Evolutionary conservation across 2,113 vertebrate genomes (phyloP).

Genomic region (Tretioscincus oriximinensis): DNA sequence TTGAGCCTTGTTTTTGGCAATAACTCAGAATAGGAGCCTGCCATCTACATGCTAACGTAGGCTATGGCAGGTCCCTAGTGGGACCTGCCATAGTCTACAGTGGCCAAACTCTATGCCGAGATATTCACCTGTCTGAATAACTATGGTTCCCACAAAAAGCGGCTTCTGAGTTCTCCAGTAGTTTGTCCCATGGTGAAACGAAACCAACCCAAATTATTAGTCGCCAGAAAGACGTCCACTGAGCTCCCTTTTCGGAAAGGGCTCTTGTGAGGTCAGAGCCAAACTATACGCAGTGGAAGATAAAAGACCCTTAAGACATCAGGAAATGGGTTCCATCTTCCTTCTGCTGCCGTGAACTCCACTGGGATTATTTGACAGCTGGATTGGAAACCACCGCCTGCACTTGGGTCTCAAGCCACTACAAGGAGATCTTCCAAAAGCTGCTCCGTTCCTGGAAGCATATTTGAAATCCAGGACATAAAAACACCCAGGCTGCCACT

Average conservation of each 20-base stretch:
- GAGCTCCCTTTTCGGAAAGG: neutral
- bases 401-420: constrained; percentile 36
- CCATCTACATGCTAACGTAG: too few species aligned
- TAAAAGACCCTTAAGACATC: neutral
- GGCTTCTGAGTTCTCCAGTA: too few species aligned
- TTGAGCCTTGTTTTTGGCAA: too few species aligned
- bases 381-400: neutral
- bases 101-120: too few species aligned
- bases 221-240: constrained; percentile 16
- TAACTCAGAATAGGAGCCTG: too few species aligned
- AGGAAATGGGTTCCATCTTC: neutral
- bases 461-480: constrained; percentile 32
- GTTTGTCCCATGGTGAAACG: too few species aligned
- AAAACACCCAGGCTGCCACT: constrained; percentile 28
- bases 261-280: neutral
- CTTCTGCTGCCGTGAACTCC: neutral
- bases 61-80: too few species aligned
- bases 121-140: too few species aligned
- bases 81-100: too few species aligned
- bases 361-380: constrained; percentile 15
- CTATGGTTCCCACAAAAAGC: too few species aligned
- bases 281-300: neutral
- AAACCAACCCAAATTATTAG: constrained; percentile 31
- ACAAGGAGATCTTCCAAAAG: constrained; percentile 23
- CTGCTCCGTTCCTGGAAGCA: constrained; percentile 30